A percentile compares a stretch with the other conserved stretches of the same genome.
Evolutionary conservation across 2,113 vertebrate genomes (phyloP).

Genomic region (Euleptes europaea): DNA sequence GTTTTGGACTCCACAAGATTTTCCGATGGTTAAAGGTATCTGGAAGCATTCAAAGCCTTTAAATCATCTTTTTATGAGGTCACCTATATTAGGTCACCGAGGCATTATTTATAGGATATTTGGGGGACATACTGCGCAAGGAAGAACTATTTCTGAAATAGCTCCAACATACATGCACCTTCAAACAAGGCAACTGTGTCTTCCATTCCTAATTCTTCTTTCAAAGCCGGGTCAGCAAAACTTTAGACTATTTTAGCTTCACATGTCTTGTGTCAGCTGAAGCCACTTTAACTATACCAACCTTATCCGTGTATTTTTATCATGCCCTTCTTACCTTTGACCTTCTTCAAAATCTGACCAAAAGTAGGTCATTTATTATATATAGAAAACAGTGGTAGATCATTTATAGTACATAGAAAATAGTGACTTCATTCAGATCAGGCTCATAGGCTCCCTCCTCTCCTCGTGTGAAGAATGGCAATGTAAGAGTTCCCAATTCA

Average conservation of each 20-base stretch:
- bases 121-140: background rate
- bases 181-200: background rate
- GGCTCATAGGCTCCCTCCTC: too few species aligned
- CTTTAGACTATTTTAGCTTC: background rate
- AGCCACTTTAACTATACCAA: background rate
- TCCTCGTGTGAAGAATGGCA: too few species aligned
- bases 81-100: background rate
- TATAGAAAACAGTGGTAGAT: too few species aligned
- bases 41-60: background rate
- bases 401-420: too few species aligned
- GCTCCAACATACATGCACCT: too few species aligned
- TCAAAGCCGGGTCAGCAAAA: background rate
- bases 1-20: background rate
- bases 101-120: background rate
- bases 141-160: background rate
- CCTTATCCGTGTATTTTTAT: background rate
- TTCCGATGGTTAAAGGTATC: too few species aligned
- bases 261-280: background rate
- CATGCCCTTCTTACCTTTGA: too few species aligned
- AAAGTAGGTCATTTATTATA: too few species aligned
- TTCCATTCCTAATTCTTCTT: background rate
- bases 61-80: slow-evolving; percentile 6
- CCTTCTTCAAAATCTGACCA: too few species aligned
- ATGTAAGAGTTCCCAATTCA: too few species aligned
- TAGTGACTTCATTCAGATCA: too few species aligned